A percentile compares a stretch with the other conserved stretches of the same genome.
Conservation (phyloP, 2,888 invertebrate species). For the Enchytraeus crypticus region DNA sequence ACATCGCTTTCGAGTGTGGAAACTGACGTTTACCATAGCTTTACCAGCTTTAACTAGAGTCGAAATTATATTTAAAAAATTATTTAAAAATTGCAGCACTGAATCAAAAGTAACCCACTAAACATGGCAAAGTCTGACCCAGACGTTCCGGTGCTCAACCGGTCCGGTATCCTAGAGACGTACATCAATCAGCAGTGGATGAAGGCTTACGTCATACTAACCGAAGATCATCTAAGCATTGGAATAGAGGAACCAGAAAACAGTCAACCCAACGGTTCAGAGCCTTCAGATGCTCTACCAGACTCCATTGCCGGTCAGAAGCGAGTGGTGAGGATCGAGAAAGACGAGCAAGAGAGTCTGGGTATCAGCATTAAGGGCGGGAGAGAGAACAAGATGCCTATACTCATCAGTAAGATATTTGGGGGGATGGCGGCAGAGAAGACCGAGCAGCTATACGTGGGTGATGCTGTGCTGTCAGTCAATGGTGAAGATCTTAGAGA, state of each 20-base stretch:
- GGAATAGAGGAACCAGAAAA: no score
- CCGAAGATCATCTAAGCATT: constrained; percentile 38
- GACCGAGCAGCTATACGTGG: constrained; percentile 93
- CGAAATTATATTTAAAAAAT: no score
- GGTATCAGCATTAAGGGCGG: constrained; percentile 99
- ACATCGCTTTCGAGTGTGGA: no score
- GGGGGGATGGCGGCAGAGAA: constrained; percentile 50
- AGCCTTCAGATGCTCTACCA: constrained; percentile 9
- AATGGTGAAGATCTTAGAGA: constrained; percentile 93
- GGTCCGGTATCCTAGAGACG: constrained; percentile 8
- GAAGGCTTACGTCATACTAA: constrained; percentile 1
- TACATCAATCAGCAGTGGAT: constrained; percentile 12
- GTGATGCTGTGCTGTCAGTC: constrained; percentile 93
- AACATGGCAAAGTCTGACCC: no score
- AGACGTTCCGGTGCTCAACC: background rate
- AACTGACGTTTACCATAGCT: no score
- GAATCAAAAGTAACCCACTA: no score
- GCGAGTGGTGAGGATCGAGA: constrained; percentile 84
- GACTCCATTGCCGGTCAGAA: constrained; percentile 59
- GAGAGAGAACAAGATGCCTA: constrained; percentile 97
- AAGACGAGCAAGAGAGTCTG: constrained; percentile 93
- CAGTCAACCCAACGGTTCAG: background rate
- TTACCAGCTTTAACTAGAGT: no score
- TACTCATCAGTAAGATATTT: constrained; percentile 96
- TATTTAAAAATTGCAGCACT: no score